Conservation (phyloP, 2,113 vertebrate species). For the Camelus bactrianus region DNA sequence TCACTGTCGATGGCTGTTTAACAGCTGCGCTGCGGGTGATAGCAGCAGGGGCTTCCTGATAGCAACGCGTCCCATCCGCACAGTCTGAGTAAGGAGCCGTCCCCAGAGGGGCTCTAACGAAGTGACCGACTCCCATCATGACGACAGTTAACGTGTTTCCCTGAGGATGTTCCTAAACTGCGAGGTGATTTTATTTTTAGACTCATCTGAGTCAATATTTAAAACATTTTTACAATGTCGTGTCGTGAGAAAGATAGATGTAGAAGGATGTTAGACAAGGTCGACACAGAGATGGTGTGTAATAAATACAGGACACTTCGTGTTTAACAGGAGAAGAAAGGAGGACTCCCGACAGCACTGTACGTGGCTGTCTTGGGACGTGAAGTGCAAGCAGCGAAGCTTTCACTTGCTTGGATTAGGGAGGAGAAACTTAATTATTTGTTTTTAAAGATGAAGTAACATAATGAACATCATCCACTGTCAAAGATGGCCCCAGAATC, state of each 20-base stretch:
- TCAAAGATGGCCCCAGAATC: not conserved
- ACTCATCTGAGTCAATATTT: not conserved
- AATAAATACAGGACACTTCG: not conserved
- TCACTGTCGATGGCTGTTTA: not conserved
- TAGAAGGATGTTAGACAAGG: not conserved
- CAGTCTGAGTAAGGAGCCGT: not conserved
- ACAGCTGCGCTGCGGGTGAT: accelerated
- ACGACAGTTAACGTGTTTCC: not conserved
- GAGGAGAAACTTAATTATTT: not conserved
- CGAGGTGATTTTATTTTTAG: not conserved
- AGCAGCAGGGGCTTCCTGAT: not conserved
- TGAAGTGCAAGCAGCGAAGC: not conserved
- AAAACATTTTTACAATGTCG: not conserved
- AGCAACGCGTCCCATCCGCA: accelerated
- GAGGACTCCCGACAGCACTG: not conserved
- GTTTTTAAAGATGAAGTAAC: not conserved
- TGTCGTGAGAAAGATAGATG: not conserved
- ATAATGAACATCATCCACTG: not conserved
- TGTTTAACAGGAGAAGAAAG: not conserved
- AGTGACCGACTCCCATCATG: too few relatives aligned
- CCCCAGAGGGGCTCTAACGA: accelerated
- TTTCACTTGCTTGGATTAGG: not conserved
- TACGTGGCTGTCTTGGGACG: not conserved
- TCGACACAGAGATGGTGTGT: not conserved
- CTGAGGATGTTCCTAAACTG: not conserved